phyloP scores from a whole-genome alignment of 2,113 vertebrate species.

The Ammospiza nelsoni region DNA sequence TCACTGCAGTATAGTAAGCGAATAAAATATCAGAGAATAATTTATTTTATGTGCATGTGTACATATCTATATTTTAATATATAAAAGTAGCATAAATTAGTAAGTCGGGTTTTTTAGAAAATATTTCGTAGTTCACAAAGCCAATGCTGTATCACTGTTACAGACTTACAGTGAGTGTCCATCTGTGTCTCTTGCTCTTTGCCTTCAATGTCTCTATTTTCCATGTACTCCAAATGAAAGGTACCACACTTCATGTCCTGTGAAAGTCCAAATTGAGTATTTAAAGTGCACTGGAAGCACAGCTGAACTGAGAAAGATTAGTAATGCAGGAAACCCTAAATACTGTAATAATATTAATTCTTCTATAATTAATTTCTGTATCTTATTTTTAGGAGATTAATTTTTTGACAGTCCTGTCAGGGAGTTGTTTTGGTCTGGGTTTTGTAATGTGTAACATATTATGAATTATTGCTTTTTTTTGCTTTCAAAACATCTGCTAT shows the following conservation, averaged over 20 bases:
- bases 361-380: neutral
- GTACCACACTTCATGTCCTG: neutral
- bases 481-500: neutral
- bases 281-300: neutral
- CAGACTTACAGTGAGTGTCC: neutral
- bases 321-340: neutral
- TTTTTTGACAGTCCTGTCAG: neutral
- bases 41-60: neutral
- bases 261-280: neutral
- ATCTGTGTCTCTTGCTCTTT: neutral
- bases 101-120: fast-evolving
- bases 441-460: neutral
- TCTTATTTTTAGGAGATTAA: neutral
- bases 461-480: neutral
- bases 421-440: neutral
- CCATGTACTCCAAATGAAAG: neutral
- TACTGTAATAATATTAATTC: neutral
- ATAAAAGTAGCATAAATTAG: neutral
- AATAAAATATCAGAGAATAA: neutral
- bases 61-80: neutral
- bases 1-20: neutral
- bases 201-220: neutral
- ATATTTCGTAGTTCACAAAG: neutral
- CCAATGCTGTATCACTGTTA: neutral
- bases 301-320: neutral